Conservation (phyloP, 1,140 invertebrate species). For the Steinernema khuongi region DNA sequence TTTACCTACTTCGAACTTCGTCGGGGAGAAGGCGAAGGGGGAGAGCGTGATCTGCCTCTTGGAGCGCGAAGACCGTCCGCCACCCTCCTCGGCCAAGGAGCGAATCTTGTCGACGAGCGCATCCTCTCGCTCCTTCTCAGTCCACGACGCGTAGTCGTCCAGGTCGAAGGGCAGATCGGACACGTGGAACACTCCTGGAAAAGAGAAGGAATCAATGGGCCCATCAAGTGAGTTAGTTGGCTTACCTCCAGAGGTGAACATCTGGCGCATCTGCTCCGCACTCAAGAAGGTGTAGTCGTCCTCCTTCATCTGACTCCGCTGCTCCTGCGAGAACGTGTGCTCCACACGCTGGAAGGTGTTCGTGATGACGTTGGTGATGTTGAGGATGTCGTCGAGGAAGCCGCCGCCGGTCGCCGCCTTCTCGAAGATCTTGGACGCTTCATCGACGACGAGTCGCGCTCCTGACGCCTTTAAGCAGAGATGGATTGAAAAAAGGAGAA, state of each 20-base stretch:
- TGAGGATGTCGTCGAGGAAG: background rate
- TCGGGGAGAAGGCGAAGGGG: constrained; percentile 32
- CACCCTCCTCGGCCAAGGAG: constrained; percentile 26
- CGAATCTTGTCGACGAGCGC: constrained; percentile 28
- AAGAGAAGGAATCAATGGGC: background rate
- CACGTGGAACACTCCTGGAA: constrained; percentile 30
- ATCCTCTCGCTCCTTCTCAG: constrained; percentile 21
- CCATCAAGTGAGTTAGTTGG: background rate
- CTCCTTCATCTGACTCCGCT: background rate
- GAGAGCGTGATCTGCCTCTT: constrained; percentile 21
- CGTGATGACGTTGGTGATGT: background rate
- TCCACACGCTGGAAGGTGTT: background rate
- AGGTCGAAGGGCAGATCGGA: constrained; percentile 36
- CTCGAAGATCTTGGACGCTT: background rate
- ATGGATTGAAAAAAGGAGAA: constrained; percentile 16
- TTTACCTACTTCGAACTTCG: constrained; percentile 21
- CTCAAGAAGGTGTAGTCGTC: background rate
- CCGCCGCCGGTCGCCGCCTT: background rate
- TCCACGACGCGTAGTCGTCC: constrained; percentile 27
- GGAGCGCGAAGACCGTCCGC: background rate
- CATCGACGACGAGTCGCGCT: background rate
- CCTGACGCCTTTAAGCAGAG: too few relatives aligned
- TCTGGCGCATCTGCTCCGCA: constrained; percentile 19
- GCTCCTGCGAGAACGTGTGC: background rate
- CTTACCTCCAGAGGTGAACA: constrained; percentile 21